phyloP scores from a whole-genome alignment of 2,888 invertebrate genomes.

The Calliphora vomitoria region DNA sequence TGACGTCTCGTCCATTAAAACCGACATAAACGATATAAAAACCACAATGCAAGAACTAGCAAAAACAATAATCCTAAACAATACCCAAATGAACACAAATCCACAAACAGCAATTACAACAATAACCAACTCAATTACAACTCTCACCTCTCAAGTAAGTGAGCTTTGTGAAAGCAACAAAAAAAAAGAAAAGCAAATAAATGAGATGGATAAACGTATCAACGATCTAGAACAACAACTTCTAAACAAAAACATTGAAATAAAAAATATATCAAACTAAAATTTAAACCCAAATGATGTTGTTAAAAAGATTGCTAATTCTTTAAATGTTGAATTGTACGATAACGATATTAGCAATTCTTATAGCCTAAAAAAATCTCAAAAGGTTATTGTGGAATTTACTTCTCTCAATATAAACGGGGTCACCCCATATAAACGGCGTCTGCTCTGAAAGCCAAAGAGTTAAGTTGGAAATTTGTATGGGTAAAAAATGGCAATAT shows the following conservation, averaged over 20 bases:
- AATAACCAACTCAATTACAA: background rate
- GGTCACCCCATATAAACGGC: too few relatives aligned
- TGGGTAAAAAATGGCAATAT: too few relatives aligned
- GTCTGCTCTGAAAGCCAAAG: too few relatives aligned
- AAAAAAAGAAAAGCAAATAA: background rate
- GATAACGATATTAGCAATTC: background rate
- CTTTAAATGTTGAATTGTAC: background rate
- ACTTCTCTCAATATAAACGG: background rate
- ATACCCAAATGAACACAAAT: background rate
- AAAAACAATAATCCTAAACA: background rate
- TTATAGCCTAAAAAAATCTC: background rate
- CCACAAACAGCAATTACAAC: background rate
- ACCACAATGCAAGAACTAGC: background rate
- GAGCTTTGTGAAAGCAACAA: background rate
- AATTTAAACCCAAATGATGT: background rate
- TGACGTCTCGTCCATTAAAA: background rate
- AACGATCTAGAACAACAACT: conserved; percentile 7
- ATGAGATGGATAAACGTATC: background rate
- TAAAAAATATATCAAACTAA: background rate
- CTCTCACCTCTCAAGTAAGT: background rate
- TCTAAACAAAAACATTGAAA: background rate
- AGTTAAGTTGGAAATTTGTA: too few relatives aligned
- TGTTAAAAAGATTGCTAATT: background rate
- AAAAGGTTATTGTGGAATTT: background rate
- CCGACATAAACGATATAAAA: conserved; percentile 1